Evolutionary conservation across 2,888 invertebrate genomes (phyloP).

Genomic region (Ethmia dodecea): DNA sequence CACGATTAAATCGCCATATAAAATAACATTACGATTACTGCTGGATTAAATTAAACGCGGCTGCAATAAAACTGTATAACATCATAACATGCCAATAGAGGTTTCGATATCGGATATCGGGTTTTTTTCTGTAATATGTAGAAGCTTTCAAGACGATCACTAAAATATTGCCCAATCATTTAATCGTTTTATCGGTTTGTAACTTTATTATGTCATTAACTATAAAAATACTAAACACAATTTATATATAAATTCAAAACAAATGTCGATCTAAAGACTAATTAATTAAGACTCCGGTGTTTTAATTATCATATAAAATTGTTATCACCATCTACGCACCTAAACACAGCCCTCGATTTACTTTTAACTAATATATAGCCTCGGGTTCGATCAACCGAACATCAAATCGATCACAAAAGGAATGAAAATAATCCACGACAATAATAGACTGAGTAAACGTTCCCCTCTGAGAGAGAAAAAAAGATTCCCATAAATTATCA

Average conservation of each 20-base stretch:
- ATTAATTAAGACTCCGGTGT: no score
- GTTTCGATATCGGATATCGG: no score
- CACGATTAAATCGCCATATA: slow-evolving; percentile 34
- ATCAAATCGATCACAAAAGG: slow-evolving; percentile 57
- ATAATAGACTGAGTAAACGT: slow-evolving; percentile 72
- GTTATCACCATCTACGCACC: no score
- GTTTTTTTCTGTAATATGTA: no score
- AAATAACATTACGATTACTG: slow-evolving; percentile 36
- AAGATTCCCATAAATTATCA: slow-evolving; percentile 74
- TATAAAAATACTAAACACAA: no score
- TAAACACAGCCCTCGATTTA: slow-evolving; percentile 4
- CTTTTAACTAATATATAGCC: slow-evolving; percentile 17
- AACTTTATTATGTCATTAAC: no score
- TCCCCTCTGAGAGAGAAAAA: slow-evolving; percentile 55
- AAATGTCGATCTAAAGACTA: no score
- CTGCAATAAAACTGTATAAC: slow-evolving; percentile 34
- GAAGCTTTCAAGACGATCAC: no score
- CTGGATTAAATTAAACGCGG: slow-evolving; percentile 35
- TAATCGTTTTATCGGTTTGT: no score
- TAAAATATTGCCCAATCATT: no score
- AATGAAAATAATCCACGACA: slow-evolving; percentile 59
- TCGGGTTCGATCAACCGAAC: slow-evolving; percentile 36
- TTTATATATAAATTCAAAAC: no score
- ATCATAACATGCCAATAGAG: slow-evolving; percentile 24
- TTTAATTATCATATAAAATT: no score